Evolutionary conservation across 2,888 invertebrate species (phyloP).

Genomic region (Xestia sexstrigata): DNA sequence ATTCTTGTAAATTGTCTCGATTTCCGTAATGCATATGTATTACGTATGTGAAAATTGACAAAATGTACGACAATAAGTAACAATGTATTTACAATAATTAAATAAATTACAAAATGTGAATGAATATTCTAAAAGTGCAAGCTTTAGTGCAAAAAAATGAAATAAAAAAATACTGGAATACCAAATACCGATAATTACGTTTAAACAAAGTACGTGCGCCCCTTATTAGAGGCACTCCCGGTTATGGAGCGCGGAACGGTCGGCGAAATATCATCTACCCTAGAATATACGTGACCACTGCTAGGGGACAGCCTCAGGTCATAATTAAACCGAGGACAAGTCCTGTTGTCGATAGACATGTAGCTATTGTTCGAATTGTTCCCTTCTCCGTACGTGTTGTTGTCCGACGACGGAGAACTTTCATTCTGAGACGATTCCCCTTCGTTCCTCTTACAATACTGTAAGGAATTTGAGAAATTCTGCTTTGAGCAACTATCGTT

Average conservation of each 20-base stretch:
- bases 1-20: conserved; percentile 69
- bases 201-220: conserved; percentile 89
- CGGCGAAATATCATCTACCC: conserved; percentile 89
- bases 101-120: conserved; percentile 69
- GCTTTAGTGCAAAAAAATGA: conserved; percentile 70
- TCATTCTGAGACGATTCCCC: conserved; percentile 90
- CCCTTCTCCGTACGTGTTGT: conserved; percentile 92
- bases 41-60: conserved; percentile 89
- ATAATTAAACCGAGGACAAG: conserved; percentile 90
- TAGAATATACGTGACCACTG: conserved; percentile 89
- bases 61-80: conserved; percentile 73
- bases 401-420: conserved; percentile 90
- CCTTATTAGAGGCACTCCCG: conserved; percentile 81
- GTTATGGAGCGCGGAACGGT: conserved; percentile 84
- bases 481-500: conserved; percentile 90
- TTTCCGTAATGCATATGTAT: conserved; percentile 74
- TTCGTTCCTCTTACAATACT: conserved; percentile 86
- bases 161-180: conserved; percentile 63
- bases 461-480: conserved; percentile 89
- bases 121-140: conserved; percentile 70
- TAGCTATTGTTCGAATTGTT: conserved; percentile 93
- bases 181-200: conserved; percentile 65
- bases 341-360: conserved; percentile 92
- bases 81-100: conserved; percentile 77
- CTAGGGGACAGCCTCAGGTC: conserved; percentile 89